A percentile compares a stretch with the other conserved stretches of the same genome.
phyloP scores from a whole-genome alignment of 2,797 vertebrate species.

The Jordanella pulchra region DNA sequence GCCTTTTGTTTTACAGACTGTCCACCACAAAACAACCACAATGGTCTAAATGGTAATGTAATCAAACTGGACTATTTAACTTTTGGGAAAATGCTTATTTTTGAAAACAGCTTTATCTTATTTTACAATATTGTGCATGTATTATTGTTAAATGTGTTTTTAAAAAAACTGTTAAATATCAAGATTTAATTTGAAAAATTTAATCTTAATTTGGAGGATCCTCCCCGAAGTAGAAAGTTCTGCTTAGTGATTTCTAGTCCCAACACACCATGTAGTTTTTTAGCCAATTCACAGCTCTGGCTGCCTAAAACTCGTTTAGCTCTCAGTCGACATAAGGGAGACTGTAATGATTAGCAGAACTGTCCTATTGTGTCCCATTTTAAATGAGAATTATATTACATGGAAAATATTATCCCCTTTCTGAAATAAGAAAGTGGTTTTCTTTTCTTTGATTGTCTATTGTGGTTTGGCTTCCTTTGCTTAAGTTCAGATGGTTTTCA shows the following conservation, averaged over 20 bases:
- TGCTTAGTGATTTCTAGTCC: not conserved
- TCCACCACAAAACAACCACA: not conserved
- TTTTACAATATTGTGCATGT: no score
- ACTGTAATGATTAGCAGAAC: not conserved
- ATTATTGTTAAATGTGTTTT: no score
- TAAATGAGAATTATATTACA: not conserved
- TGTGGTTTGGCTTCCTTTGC: not conserved
- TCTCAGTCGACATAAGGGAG: not conserved
- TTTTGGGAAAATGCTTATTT: no score
- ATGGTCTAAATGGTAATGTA: no score
- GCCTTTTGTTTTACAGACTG: not conserved
- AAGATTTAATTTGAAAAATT: no score
- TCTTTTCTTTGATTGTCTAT: not conserved
- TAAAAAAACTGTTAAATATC: no score
- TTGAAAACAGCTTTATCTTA: no score
- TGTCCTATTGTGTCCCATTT: not conserved
- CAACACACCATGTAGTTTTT: not conserved
- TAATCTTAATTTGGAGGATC: no score
- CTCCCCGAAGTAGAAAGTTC: no score
- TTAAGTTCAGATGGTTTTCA: not conserved
- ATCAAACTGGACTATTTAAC: no score
- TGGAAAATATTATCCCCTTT: not conserved
- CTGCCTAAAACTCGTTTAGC: not conserved
- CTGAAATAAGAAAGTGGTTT: not conserved
- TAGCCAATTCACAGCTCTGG: not conserved